Evolutionary conservation across 2,888 invertebrate genomes (phyloP).

Genomic region (Orthosia gracilis): DNA sequence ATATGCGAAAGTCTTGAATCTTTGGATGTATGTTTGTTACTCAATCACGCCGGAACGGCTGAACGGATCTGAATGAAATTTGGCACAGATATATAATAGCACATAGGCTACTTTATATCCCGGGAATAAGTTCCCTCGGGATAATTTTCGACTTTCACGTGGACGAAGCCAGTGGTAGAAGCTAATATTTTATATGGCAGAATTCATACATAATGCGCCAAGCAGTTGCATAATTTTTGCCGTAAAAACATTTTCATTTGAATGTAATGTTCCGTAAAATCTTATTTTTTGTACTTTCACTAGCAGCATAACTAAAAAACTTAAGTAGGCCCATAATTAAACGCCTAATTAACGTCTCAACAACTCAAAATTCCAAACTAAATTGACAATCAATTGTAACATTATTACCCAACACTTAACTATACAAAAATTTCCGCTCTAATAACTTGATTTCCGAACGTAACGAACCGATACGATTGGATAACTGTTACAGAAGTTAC

Average conservation of each 20-base stretch:
- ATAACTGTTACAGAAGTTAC: constrained; percentile 72
- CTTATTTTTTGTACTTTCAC: neutral
- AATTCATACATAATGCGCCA: neutral
- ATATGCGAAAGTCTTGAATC: too few species aligned
- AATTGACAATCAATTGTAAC: constrained; percentile 32
- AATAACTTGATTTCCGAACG: constrained; percentile 52
- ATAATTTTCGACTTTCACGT: too few species aligned
- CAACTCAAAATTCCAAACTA: neutral
- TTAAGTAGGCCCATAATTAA: neutral
- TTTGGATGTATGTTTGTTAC: too few species aligned
- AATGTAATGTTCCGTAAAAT: neutral
- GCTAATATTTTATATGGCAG: neutral
- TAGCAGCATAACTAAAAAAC: neutral
- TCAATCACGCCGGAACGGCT: too few species aligned
- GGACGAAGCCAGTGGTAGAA: too few species aligned
- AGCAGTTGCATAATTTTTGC: neutral
- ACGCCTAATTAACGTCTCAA: neutral
- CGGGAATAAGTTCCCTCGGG: too few species aligned
- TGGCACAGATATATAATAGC: too few species aligned
- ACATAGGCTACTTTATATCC: too few species aligned
- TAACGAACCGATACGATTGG: constrained; percentile 68
- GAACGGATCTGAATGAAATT: too few species aligned
- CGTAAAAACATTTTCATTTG: neutral
- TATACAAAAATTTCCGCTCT: constrained; percentile 49
- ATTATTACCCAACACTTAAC: constrained; percentile 36